A percentile compares a stretch with the other conserved stretches of the same genome.
Conservation (phyloP, 2,888 invertebrate species). For the Uloborus plumipes region DNA sequence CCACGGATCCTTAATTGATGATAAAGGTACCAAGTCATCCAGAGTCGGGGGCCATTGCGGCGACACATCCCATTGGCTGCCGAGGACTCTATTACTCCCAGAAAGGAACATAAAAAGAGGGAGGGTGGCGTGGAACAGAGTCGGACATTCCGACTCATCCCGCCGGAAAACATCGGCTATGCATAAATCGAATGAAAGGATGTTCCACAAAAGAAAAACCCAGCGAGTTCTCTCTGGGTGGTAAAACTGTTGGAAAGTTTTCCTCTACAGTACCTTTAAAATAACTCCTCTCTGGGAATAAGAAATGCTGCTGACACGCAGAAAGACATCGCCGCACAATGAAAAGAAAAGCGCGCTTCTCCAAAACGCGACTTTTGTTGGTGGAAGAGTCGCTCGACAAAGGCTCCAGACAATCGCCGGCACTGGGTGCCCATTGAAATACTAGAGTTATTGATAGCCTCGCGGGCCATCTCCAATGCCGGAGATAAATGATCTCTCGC, state of each 20-base stretch:
- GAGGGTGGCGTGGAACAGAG: not conserved
- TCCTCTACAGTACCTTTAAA: conserved; percentile 57
- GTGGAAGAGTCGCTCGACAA: conserved; percentile 49
- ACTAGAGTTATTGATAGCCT: conserved; percentile 61
- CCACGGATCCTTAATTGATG: conserved; percentile 55
- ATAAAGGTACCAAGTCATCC: conserved; percentile 64
- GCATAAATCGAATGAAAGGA: conserved; percentile 45
- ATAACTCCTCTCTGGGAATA: conserved; percentile 25
- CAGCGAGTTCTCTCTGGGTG: conserved; percentile 26
- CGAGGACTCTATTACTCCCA: conserved; percentile 48
- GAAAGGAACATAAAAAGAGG: conserved; percentile 1
- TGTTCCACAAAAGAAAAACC: conserved; percentile 25
- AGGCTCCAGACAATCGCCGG: conserved; percentile 52
- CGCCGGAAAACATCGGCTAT: conserved; percentile 17
- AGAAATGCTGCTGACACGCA: conserved; percentile 22
- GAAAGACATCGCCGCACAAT: conserved; percentile 30
- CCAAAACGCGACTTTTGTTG: conserved; percentile 58
- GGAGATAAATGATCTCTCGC: conserved; percentile 43
- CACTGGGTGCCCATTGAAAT: conserved; percentile 58
- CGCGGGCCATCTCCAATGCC: conserved; percentile 30
- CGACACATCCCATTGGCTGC: conserved; percentile 40
- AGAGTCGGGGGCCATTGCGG: conserved; percentile 28
- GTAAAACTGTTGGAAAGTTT: conserved; percentile 38
- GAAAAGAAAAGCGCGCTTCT: conserved; percentile 29
- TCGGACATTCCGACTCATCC: not conserved